A percentile compares a stretch with the other conserved stretches of the same genome.
Evolutionary conservation across 2,797 vertebrate genomes (phyloP).

Genomic region (Channa striata): DNA sequence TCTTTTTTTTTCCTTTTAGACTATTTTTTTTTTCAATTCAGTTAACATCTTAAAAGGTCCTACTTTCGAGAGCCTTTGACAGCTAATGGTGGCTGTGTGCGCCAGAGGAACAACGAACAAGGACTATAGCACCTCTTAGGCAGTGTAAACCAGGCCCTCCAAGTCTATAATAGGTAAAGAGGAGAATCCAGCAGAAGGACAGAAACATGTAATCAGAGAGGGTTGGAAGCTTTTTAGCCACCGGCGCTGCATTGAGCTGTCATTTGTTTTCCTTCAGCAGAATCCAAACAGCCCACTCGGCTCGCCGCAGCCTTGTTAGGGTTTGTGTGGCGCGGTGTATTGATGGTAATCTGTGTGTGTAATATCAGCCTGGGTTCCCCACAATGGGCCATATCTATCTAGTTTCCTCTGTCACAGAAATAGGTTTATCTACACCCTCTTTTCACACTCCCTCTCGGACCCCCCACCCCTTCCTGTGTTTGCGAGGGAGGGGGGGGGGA

Average conservation of each 20-base stretch:
- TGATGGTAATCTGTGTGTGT: slow-evolving; percentile 66
- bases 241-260: slow-evolving; percentile 59
- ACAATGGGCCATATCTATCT: slow-evolving; percentile 61
- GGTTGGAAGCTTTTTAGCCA: slow-evolving; percentile 41
- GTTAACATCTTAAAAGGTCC: slow-evolving; percentile 64
- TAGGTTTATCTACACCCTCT: slow-evolving; percentile 80
- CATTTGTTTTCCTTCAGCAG: slow-evolving; percentile 69
- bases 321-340: slow-evolving; percentile 45
- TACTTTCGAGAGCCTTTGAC: slow-evolving; percentile 70
- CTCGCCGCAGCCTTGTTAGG: slow-evolving; percentile 61
- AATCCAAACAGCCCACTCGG: slow-evolving; percentile 59
- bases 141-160: slow-evolving; percentile 66
- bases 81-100: slow-evolving; percentile 63
- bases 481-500: slow-evolving; percentile 66
- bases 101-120: slow-evolving; percentile 47
- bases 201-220: slow-evolving; percentile 78
- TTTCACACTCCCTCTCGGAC: slow-evolving; percentile 72
- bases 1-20: slow-evolving; percentile 44
- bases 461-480: slow-evolving; percentile 69
- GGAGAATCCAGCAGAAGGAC: slow-evolving; percentile 58
- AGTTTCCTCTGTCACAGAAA: slow-evolving; percentile 74
- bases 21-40: slow-evolving; percentile 42
- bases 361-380: slow-evolving; percentile 61
- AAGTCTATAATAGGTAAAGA: slow-evolving; percentile 66
- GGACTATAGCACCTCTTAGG: slow-evolving; percentile 49